A percentile compares a stretch with the other conserved stretches of the same genome.
Evolutionary conservation across 2,797 vertebrate genomes (phyloP).

Genomic region (Neomorphus geoffroyi): DNA sequence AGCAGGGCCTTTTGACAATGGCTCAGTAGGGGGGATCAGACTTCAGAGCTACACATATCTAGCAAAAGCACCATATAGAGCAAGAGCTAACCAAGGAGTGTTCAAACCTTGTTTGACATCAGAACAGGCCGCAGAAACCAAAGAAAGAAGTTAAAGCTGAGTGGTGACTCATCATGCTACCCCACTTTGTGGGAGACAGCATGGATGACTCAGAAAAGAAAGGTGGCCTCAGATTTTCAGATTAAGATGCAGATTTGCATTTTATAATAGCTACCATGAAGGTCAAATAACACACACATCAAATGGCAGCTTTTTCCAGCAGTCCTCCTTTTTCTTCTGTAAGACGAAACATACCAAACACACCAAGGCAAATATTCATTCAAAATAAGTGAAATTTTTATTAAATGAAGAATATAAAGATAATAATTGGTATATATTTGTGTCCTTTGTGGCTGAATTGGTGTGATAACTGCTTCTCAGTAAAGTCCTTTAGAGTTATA

Average conservation of each 20-base stretch:
- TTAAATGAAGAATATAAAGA: neutral
- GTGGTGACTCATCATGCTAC: constrained; percentile 13
- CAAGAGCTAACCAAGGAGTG: neutral
- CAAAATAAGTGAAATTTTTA: neutral
- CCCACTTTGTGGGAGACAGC: neutral
- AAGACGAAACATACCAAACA: neutral
- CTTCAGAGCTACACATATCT: neutral
- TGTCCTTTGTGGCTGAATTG: constrained; percentile 23
- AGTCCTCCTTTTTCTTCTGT: neutral
- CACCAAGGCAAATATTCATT: neutral
- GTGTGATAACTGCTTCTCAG: constrained; percentile 34
- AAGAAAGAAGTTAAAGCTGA: neutral
- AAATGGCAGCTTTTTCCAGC: neutral
- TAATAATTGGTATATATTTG: neutral
- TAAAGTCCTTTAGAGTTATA: constrained; percentile 46
- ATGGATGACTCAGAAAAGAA: neutral
- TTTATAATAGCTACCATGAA: neutral
- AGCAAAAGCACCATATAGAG: neutral
- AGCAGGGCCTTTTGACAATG: neutral
- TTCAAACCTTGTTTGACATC: neutral
- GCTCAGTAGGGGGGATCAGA: neutral
- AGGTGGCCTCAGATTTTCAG: neutral
- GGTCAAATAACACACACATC: neutral
- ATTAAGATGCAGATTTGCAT: neutral
- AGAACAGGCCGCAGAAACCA: neutral